Conservation (phyloP, 37 sponge, comb jelly and placozoan species). For the Haliclona indistincta region DNA sequence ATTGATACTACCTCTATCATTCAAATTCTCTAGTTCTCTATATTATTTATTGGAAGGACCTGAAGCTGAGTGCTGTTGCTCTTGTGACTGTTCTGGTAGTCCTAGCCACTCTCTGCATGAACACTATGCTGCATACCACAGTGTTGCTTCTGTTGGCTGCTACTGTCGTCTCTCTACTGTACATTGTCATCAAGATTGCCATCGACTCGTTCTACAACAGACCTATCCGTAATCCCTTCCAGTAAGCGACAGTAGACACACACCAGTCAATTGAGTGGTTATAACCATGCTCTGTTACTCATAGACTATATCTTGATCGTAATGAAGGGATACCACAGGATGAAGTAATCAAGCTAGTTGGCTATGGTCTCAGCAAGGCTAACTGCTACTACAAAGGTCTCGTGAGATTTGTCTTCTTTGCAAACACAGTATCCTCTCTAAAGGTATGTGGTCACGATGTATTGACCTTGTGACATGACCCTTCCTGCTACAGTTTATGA, state of each 20-base stretch:
- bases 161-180: constrained; percentile 75
- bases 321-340: constrained; percentile 51
- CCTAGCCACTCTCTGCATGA: constrained; percentile 72
- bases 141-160: constrained; percentile 63
- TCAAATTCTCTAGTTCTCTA: constrained; percentile 42
- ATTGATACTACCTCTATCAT: background rate
- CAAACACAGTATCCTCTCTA: constrained; percentile 51
- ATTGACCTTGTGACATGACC: background rate
- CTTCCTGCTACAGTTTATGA: constrained; percentile 53
- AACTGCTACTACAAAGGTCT: constrained; percentile 22
- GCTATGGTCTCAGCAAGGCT: constrained; percentile 13
- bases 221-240: constrained; percentile 64
- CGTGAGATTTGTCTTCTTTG: constrained; percentile 55
- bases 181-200: constrained; percentile 60
- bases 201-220: constrained; percentile 79
- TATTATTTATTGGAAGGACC: constrained; percentile 72
- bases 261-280: background rate
- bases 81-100: constrained; percentile 43
- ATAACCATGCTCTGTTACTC: background rate
- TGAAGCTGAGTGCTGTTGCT: constrained; percentile 51
- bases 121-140: constrained; percentile 68
- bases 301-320: constrained; percentile 49
- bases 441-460: constrained; percentile 33
- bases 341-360: constrained; percentile 52
- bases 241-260: constrained; percentile 20